Evolutionary conservation across 2,113 vertebrate genomes (phyloP), one percentile per base, ranked within the genome.

Genomic region (Macrotus californicus): DNA sequence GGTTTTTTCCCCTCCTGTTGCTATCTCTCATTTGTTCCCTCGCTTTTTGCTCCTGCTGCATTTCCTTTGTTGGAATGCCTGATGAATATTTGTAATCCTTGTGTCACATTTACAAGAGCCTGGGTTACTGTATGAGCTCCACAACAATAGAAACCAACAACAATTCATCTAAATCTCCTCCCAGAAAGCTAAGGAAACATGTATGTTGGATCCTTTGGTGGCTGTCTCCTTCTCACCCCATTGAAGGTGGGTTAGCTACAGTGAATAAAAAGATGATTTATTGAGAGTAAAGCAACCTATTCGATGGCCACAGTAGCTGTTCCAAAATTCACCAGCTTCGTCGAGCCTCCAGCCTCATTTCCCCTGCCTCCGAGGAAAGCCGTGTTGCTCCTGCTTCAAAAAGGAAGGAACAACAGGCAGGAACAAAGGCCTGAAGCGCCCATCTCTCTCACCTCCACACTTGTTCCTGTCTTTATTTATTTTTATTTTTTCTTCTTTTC

Each of bases 61-160:
- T 82, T 89, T 88, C 66, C 39, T 94, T 91, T 93, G 66, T 94
- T 96, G 69, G 69, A 46, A 66, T 95, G 85, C 41, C 52, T 94
- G 69, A 91, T 92, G 92, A 83, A 77, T 85, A 87, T 94, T 70
- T 93, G 91, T 79, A 93, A 94, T 83, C 43, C 72, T 88, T 34
- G 29, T 52, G 86, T 96, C 82, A 72, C 46, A 29, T 50, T 82
- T 79, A 21, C 13, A 88, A 86, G 61, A 86, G n/a, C 14, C 39
- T 67, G 72, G 21, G 61, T 94, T 96, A 56, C 46, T 29, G 89
- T 80, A 79, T 46, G 43, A 76, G 50, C 24, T 73, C 13, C 21
- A 26, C 26, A 39, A 89, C 52, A 94, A 70, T 59, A 73, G 94
- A 94, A 88, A 64, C n/a, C 46, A 89, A 46, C 54, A 77, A 80